Percentiles rank a stretch among this genome's conserved stretches.
Evolutionary conservation across 2,797 vertebrate species (phyloP).

Genomic region (Fratercula arctica): DNA sequence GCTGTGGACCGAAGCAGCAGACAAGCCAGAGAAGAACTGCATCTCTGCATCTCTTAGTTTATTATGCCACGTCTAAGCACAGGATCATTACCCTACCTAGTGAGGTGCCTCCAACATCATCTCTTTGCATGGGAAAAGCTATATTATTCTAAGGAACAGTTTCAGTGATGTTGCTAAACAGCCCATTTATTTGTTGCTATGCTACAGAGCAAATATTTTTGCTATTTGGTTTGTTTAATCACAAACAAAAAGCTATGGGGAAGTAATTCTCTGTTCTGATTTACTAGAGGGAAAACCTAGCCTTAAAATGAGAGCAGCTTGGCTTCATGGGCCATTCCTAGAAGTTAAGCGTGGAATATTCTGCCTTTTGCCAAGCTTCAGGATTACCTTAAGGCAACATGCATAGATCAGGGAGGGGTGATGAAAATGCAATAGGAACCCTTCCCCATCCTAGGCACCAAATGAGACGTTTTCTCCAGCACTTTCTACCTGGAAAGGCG

Average conservation of each 20-base stretch:
- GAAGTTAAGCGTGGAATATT: not conserved
- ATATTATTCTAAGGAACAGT: not conserved
- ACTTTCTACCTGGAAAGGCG: not conserved
- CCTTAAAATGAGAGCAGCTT: not conserved
- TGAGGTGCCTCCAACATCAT: not conserved
- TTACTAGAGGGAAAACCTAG: not conserved
- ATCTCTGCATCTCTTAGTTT: not conserved
- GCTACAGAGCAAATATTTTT: slow-evolving; percentile 37
- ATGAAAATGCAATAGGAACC: not conserved
- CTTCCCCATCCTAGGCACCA: not conserved
- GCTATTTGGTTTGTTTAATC: not conserved
- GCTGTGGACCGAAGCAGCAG: not conserved
- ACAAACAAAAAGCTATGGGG: not conserved
- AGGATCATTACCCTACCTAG: not conserved
- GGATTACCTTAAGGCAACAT: not conserved
- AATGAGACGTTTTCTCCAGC: not conserved
- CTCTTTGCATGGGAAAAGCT: not conserved
- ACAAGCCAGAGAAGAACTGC: not conserved
- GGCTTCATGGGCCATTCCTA: not conserved
- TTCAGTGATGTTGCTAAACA: not conserved
- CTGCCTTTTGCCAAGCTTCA: not conserved
- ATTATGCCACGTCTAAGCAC: accelerated
- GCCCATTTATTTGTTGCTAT: not conserved
- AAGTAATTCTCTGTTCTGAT: not conserved
- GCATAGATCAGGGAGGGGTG: not conserved